A percentile compares a stretch with the other conserved stretches of the same genome.
Evolutionary conservation across 2,797 vertebrate species (phyloP).

Genomic region (Coccyzus lansbergi): DNA sequence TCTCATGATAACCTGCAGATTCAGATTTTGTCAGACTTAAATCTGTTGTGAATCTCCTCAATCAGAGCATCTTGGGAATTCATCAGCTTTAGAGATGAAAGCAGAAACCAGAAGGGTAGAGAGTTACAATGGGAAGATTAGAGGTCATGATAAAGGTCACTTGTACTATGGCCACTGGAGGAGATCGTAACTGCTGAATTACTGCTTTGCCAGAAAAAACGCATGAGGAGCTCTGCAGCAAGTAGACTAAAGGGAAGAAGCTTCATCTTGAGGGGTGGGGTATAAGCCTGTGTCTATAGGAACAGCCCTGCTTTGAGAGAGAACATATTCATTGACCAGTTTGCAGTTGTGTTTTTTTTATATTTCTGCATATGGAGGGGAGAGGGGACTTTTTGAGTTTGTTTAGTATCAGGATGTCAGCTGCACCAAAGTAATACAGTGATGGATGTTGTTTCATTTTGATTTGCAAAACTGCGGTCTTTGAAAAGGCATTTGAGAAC

Average conservation of each 20-base stretch:
- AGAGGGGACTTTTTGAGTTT: background rate
- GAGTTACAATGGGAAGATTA: background rate
- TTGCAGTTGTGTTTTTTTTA: background rate
- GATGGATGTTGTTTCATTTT: background rate
- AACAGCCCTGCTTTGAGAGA: background rate
- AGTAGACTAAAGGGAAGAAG: background rate
- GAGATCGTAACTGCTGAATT: background rate
- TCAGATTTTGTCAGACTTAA: background rate
- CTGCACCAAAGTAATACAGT: background rate
- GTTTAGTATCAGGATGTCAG: background rate
- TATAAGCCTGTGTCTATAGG: background rate
- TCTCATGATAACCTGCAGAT: slow-evolving; percentile 15
- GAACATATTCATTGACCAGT: background rate
- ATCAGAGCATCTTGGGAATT: background rate
- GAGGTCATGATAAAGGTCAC: background rate
- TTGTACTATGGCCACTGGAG: background rate
- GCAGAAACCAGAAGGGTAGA: background rate
- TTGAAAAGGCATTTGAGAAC: background rate
- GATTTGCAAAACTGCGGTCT: background rate
- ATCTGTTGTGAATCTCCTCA: background rate
- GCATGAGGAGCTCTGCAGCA: background rate
- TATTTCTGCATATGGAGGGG: background rate
- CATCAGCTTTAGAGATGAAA: background rate
- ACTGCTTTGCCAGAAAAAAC: background rate
- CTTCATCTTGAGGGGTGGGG: background rate